These are phyloP conservation scores for Neotoma lepida DNA, from an alignment of 2,113 vertebrate species.

Conservation along the genomic window DNA sequence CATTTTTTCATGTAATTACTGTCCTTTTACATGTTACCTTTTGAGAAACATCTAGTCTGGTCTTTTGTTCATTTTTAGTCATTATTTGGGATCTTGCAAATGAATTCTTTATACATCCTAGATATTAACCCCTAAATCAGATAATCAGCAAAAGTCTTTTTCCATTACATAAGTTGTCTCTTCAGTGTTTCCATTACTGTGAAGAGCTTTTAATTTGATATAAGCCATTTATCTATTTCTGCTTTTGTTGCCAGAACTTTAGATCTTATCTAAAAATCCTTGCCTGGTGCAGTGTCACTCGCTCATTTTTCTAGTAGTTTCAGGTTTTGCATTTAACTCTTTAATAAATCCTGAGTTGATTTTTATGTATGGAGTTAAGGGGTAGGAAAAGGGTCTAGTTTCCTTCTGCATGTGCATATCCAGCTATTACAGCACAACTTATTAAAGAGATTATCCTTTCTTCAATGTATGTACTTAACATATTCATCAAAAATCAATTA, in stretches of 20 bases:
- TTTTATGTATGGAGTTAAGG: background rate
- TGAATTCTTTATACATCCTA: background rate
- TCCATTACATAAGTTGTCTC: background rate
- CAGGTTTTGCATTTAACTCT: background rate
- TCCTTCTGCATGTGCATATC: background rate
- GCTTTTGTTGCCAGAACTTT: background rate
- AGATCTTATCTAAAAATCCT: background rate
- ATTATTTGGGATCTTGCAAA: too few species aligned
- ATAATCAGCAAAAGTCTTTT: background rate
- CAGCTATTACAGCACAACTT: background rate
- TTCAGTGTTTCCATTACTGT: background rate
- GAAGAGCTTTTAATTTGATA: background rate
- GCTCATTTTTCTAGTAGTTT: background rate
- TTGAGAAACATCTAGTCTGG: too few species aligned
- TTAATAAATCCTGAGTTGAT: background rate
- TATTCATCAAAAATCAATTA: background rate
- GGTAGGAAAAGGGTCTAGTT: background rate
- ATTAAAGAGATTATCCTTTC: background rate
- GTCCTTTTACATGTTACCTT: too few species aligned
- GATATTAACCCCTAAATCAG: background rate
- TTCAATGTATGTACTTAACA: background rate
- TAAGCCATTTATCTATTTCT: background rate
- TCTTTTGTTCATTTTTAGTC: too few species aligned
- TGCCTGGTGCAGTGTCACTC: background rate
- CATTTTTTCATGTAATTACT: too few species aligned